Percentiles rank a stretch among this genome's conserved stretches.
Conservation (phyloP, 2,888 invertebrate genomes). For the Amblyteles armatorius region DNA sequence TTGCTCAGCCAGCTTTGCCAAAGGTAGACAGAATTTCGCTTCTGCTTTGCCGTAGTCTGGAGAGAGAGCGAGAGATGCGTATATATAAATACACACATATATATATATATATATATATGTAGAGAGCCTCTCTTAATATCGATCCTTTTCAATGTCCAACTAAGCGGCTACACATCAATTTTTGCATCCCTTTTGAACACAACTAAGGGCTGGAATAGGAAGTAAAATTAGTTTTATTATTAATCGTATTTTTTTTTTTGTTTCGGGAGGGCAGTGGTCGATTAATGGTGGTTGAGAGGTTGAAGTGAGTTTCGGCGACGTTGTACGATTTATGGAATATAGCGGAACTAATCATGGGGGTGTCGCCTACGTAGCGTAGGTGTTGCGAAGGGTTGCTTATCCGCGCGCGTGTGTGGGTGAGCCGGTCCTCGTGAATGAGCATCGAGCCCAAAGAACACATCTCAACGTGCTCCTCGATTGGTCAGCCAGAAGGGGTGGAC, state of each 20-base stretch:
- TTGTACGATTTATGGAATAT: slow-evolving; percentile 13
- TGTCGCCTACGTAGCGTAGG: slow-evolving; percentile 48
- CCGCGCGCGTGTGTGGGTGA: slow-evolving; percentile 25
- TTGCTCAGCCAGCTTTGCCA: slow-evolving; percentile 53
- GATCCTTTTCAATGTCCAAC: slow-evolving; percentile 67
- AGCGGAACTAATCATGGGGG: slow-evolving; percentile 35
- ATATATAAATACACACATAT: too few relatives aligned
- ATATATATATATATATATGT: neutral
- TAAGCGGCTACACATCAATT: slow-evolving; percentile 64
- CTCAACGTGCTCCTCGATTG: slow-evolving; percentile 78
- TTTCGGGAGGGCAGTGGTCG: neutral
- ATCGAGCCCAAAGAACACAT: slow-evolving; percentile 53
- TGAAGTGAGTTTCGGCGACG: neutral
- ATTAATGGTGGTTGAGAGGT: neutral
- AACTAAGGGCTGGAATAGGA: slow-evolving; percentile 24
- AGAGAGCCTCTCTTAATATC: slow-evolving; percentile 61
- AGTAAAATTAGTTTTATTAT: slow-evolving; percentile 20
- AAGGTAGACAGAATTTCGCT: slow-evolving; percentile 65
- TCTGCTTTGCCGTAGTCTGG: slow-evolving; percentile 52
- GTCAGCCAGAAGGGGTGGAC: slow-evolving; percentile 81
- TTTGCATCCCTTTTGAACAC: slow-evolving; percentile 40
- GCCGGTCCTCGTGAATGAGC: slow-evolving; percentile 49
- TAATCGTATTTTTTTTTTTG: neutral
- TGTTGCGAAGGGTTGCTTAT: slow-evolving; percentile 58
- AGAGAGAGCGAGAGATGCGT: slow-evolving; percentile 6